These are phyloP conservation scores for Tipula confusa DNA, from an alignment of 2,888 invertebrate genomes.

Conservation along the genomic window DNA sequence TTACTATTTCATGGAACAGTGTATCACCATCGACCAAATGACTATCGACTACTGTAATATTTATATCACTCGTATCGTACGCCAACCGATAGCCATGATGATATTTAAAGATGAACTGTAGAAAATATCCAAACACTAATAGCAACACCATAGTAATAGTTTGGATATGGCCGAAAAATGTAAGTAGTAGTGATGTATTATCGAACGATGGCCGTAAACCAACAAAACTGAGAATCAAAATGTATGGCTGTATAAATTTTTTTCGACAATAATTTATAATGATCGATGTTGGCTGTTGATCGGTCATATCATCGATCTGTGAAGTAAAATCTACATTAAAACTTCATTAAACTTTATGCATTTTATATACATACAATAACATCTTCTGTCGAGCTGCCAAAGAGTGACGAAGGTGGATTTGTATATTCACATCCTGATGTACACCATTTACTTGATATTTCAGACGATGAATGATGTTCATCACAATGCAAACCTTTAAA, in stretches of 20 bases:
- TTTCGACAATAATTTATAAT: conserved; percentile 76
- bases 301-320: conserved; percentile 66
- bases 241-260: conserved; percentile 73
- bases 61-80: neutral
- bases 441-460: conserved; percentile 20
- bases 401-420: neutral
- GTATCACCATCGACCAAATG: neutral
- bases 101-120: conserved; percentile 77
- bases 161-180: conserved; percentile 63
- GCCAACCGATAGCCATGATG: conserved; percentile 42
- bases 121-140: conserved; percentile 65
- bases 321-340: neutral
- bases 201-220: conserved; percentile 58
- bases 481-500: neutral
- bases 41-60: neutral
- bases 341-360: neutral
- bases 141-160: conserved; percentile 62
- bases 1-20: neutral
- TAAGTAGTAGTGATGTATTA: conserved; percentile 58
- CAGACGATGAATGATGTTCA: neutral
- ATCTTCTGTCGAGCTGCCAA: conserved; percentile 20
- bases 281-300: conserved; percentile 71
- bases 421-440: neutral
- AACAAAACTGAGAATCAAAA: conserved; percentile 67
- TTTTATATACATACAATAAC: neutral